Evolutionary conservation across 2,797 vertebrate species (phyloP).

Genomic region (Sphaeramia orbicularis): DNA sequence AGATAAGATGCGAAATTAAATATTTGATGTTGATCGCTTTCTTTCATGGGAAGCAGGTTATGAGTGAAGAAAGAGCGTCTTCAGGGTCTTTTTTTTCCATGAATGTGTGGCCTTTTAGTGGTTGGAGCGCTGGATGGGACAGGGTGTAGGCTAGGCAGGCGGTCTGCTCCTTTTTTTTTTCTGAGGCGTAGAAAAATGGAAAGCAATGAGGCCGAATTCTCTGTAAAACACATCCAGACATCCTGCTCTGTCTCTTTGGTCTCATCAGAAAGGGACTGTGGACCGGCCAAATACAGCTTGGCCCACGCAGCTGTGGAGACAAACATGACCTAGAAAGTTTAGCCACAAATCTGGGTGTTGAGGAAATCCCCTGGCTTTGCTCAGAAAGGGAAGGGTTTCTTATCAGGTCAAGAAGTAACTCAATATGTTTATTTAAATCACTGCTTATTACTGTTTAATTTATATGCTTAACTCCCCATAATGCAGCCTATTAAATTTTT

Average conservation of each 20-base stretch:
- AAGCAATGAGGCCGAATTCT: conserved; percentile 45
- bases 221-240: conserved; percentile 73
- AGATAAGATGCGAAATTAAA: conserved; percentile 66
- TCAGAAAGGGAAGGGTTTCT: conserved; percentile 36
- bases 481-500: conserved; percentile 1
- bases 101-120: conserved; percentile 16
- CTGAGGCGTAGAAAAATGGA: conserved; percentile 36
- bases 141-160: conserved; percentile 11
- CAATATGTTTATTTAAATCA: conserved; percentile 9
- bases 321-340: conserved; percentile 49
- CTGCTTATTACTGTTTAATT: conserved; percentile 2
- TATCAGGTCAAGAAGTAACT: conserved; percentile 14
- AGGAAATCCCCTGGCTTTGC: conserved; percentile 55
- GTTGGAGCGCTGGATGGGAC: conserved; percentile 22
- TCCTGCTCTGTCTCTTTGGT: conserved; percentile 64
- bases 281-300: conserved; percentile 44
- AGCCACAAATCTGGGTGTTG: conserved; percentile 49
- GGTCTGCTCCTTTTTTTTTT: conserved; percentile 43
- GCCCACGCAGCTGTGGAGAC: conserved; percentile 54
- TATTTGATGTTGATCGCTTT: conserved; percentile 51
- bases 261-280: conserved; percentile 45
- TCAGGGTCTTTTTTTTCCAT: not conserved
- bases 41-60: conserved; percentile 29
- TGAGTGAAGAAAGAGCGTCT: conserved; percentile 13
- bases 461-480: not conserved